phyloP scores from a whole-genome alignment of 1,140 invertebrate species.

The Lordiphosa mommai region DNA sequence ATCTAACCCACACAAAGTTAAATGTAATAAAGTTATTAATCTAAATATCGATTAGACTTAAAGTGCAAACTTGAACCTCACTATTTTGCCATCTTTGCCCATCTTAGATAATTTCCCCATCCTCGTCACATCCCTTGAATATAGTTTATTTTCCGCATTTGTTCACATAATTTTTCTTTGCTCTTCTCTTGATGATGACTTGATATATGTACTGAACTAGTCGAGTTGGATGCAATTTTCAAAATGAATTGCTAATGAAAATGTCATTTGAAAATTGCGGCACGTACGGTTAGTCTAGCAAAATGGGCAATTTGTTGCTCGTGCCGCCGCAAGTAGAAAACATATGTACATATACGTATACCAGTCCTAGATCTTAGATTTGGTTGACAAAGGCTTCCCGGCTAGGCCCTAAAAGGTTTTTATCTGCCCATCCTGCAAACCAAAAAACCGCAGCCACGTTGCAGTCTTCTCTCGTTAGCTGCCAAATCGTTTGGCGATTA shows the following conservation, averaged over 20 bases:
- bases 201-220: background rate
- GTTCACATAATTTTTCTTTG: constrained; percentile 21
- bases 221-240: constrained; percentile 53
- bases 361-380: background rate
- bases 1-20: too few relatives aligned
- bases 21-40: too few relatives aligned
- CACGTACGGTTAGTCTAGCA: constrained; percentile 58
- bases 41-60: too few relatives aligned
- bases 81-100: too few relatives aligned
- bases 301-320: constrained; percentile 75
- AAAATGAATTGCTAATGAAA: constrained; percentile 76
- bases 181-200: too few relatives aligned
- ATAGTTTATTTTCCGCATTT: background rate
- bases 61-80: too few relatives aligned
- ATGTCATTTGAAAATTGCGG: constrained; percentile 73
- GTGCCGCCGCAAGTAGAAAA: constrained; percentile 27
- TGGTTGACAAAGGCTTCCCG: background rate
- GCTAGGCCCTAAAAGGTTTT: background rate
- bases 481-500: constrained; percentile 68
- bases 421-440: background rate
- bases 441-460: constrained; percentile 41
- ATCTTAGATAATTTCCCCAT: too few relatives aligned
- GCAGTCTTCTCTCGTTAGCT: constrained; percentile 56
- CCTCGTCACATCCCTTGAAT: too few relatives aligned
- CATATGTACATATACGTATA: too few relatives aligned